Evolutionary conservation across 2,113 vertebrate species (phyloP), one percentile per base, ranked within the genome.

Genomic region (Australoheros scitulus): DNA sequence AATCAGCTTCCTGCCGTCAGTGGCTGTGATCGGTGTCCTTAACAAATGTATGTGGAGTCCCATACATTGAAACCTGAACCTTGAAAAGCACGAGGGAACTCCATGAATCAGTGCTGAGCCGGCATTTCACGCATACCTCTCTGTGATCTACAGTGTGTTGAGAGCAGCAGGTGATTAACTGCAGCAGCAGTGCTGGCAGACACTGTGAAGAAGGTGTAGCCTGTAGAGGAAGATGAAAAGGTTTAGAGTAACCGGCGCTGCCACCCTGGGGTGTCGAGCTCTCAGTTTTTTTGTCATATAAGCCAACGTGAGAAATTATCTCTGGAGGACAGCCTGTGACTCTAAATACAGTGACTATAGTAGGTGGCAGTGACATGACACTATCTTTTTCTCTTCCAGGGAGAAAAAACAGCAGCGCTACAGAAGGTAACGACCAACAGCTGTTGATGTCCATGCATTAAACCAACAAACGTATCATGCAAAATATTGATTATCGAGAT

Each of bases 371-470:
- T 22, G 11, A 79, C 80, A 24, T 82, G 7, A 88, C 5, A 8
- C 14, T 15, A 32, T 29, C 13, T 34, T 60, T 22, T 61, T 76
- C 41, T 84, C 61, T 83, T 82, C 26, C 79, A 96, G 95, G 95
- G 84, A 88, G 60, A 70, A 94, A 94, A 80, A 77, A 17, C 61
- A 76, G 74, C 22, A 83, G 13, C 1, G 81, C 65, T 10, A 55
- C 24, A 7, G 75, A 87, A 94, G 95, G 94, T 96, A 93, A 91
- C 70, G 26, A 74, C 7, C 63, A 60, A 22, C 47, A 9, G 2
- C 34, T 38, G 5, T 11, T 38, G 5, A 6, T 10, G 65, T 76
- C 8, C 29, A 29, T 20, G 57, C 6, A 5, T 61, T 68, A 47
- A 72, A 20, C 32, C 20, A 52, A 72, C 32, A 1, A 72, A 5